Evolutionary conservation across 2,797 vertebrate species (phyloP).

Genomic region (Eulemur rubriventer): DNA sequence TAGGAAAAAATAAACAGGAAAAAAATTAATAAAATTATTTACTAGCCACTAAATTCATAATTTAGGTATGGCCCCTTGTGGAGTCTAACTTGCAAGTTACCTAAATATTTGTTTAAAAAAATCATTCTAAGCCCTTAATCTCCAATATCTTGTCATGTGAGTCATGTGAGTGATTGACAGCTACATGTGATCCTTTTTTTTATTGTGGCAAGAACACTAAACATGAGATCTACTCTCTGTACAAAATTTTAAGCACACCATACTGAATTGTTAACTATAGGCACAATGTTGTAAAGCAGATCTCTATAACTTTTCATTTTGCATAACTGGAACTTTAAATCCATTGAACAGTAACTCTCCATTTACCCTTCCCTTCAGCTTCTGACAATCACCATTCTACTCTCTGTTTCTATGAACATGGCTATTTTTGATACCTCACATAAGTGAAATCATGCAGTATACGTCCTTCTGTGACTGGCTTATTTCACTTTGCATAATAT

Average conservation of each 20-base stretch:
- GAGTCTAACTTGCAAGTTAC: neutral
- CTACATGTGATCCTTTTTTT: neutral
- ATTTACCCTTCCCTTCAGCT: neutral
- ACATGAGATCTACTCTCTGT: neutral
- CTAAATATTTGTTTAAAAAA: slow-evolving; percentile 22
- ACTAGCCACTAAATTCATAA: neutral
- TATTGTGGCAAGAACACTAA: neutral
- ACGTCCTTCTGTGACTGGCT: neutral
- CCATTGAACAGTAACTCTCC: neutral
- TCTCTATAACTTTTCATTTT: neutral
- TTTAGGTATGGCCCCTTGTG: neutral
- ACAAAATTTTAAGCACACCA: neutral
- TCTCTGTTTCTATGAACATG: neutral
- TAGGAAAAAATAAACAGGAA: neutral
- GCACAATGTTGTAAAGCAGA: neutral
- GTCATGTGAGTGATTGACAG: neutral
- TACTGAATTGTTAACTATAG: neutral
- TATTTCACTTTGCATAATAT: neutral
- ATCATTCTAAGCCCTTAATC: neutral
- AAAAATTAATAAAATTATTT: neutral
- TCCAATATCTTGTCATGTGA: neutral
- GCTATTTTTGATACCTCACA: neutral
- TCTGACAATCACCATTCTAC: neutral
- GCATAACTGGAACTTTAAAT: neutral
- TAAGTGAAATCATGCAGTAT: neutral